Evolutionary conservation across 2,113 vertebrate species (phyloP), one percentile per base, ranked within the genome.

Genomic region (Illadopsis cleaveri): DNA sequence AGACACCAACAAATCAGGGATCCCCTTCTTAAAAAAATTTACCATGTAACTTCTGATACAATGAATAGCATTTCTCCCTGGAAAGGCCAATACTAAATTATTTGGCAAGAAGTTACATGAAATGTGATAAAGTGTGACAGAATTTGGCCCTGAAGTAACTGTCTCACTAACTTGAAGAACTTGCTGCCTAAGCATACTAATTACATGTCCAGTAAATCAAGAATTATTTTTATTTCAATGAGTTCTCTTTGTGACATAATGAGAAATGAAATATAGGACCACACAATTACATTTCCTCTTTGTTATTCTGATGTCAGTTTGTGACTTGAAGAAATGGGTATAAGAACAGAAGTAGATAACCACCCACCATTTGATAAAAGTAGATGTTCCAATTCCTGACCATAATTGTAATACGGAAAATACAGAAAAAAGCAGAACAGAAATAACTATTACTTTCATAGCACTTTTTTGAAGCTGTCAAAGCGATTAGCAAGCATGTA

Each of bases 361-460:
- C 92, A 83, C 93, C 90, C 90, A 95, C 88, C 60, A 35, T 86
- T 78, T 78, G 86, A 95, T 92, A 95, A 93, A 95, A 92, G 94
- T 90, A 93, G 90, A 94, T 90, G 88, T 93, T 96, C 92, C 80
- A 93, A 89, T 92, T 94, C 92, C 85, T 84, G 85, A 96, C 81
- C 82, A 82, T 64, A 94, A 94, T 48, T 94, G 80, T 57, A 95
- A 90, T 38, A 81, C 20, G 31, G 60, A 64, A 88, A 93, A 94
- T 72, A 72, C 80, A 93, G 54, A 89, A 82, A 95, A 88, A 77
- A 50, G 57, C 64, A 94, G 84, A 87, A 94, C 92, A 94, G 89
- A 95, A 96, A 92, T 95, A 94, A 93, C 88, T 83, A 93, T 89
- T 96, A 95, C 92, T 95, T 95, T 90, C 85, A 60, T 20, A 83